These are phyloP conservation scores for Aphidius gifuensis DNA, from an alignment of 1,140 invertebrate species.

Conservation along the genomic window DNA sequence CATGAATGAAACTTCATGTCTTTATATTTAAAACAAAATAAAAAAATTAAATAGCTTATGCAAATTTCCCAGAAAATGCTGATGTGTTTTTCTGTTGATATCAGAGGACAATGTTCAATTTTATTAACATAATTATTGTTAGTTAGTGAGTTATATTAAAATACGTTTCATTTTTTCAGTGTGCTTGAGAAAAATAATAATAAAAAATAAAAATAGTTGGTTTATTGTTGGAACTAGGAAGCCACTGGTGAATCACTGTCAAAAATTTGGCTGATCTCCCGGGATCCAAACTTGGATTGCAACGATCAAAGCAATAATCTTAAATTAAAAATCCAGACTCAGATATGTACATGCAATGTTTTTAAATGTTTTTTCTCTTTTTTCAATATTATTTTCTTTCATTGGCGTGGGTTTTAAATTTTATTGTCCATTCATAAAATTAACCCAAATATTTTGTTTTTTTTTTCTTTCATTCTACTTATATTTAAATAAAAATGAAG, in stretches of 20 bases:
- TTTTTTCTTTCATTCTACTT: no score
- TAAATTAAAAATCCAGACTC: slow-evolving; percentile 36
- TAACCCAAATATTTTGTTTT: no score
- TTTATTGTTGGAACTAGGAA: slow-evolving; percentile 46
- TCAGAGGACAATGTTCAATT: no score
- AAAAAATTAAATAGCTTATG: no score
- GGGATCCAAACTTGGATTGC: slow-evolving; percentile 45
- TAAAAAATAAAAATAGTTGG: slow-evolving; percentile 11
- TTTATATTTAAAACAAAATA: no score
- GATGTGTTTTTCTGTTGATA: no score
- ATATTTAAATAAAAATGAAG: no score
- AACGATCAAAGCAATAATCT: slow-evolving; percentile 39
- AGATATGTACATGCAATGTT: slow-evolving; percentile 22
- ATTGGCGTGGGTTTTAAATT: not conserved
- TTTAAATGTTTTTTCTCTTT: slow-evolving; percentile 11
- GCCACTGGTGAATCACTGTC: slow-evolving; percentile 42
- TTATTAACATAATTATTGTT: no score
- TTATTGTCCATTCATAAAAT: not conserved
- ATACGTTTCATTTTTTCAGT: slow-evolving; percentile 3
- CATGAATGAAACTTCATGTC: no score
- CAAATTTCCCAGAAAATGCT: no score
- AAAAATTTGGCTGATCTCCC: slow-evolving; percentile 40
- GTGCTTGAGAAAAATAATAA: not conserved
- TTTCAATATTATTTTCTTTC: not conserved
- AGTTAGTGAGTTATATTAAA: no score